Evolutionary conservation across 2,888 invertebrate genomes (phyloP), one percentile per base, ranked within the genome.

Genomic region (Nemurella pictetii): DNA sequence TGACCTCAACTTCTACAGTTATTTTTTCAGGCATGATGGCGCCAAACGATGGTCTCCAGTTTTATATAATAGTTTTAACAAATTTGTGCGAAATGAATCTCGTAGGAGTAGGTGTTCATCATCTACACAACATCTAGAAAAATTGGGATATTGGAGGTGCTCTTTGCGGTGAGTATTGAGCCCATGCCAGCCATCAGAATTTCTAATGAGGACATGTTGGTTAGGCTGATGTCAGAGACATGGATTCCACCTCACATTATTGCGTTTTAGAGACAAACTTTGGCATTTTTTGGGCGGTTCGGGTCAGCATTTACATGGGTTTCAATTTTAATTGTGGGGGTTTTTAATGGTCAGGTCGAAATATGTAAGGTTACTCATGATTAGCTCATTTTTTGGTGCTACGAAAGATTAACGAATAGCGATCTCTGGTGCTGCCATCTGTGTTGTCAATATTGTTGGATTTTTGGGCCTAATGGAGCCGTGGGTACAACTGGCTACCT

Each of bases 391-490:
- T 86, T 81, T 84, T 83, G 77, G 84, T 84, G 85, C 85, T 84
- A 85, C 85, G 85, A 87, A 87, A 86, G 86, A 87, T 86, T 86
- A 87, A 87, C 86, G 87, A 87, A 87, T 87, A 85, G 85, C 92
- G 91, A 92, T 83, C 91, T 92, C 91, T 91, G 90, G 93, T 93
- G 93, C 93, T 94, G 95, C 95, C 94, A 94, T 93, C 95, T 95
- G 93, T 93, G 93, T 94, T 95, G 95, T 95, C 95, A 95, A 95
- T 94, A 93, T 94, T 93, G 93, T 93, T 93, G 92, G 92, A 93
- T 94, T 93, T 93, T 93, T 93, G 92, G 92, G 93, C 91, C 91
- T 91, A 91, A 91, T 92, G 91, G 91, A 91, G 91, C 91, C 91
- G 89, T 90, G 90, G 89, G 89, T 83, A 86, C 84, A 80, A 86